A percentile compares a stretch with the other conserved stretches of the same genome.
These are phyloP conservation scores for Anorthoa munda DNA, from an alignment of 2,888 invertebrate genomes.

Conservation along the genomic window DNA sequence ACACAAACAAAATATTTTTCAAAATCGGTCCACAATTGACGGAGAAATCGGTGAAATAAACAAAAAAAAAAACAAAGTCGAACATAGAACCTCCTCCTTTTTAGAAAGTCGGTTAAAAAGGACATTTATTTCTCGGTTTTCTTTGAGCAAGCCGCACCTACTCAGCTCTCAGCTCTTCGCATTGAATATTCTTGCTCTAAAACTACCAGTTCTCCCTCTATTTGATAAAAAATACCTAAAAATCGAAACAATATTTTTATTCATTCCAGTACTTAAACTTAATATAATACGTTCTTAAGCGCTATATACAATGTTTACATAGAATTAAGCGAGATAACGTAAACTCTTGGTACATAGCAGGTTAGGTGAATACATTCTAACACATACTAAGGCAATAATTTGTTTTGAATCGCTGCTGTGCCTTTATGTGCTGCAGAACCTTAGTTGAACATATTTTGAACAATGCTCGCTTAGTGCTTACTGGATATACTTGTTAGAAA, in stretches of 20 bases:
- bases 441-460: slow-evolving; percentile 19
- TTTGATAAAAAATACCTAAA: not conserved
- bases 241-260: slow-evolving; percentile 5
- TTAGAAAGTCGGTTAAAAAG: too few relatives aligned
- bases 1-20: too few relatives aligned
- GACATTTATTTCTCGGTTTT: too few relatives aligned
- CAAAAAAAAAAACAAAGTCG: too few relatives aligned
- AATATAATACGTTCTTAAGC: slow-evolving; percentile 32
- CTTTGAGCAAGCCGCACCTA: too few relatives aligned
- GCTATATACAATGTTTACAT: slow-evolving; percentile 57
- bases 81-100: too few relatives aligned
- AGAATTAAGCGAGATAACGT: slow-evolving; percentile 42
- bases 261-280: slow-evolving; percentile 35
- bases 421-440: not conserved
- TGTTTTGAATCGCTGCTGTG: slow-evolving; percentile 14
- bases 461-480: not conserved
- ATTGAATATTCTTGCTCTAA: too few relatives aligned
- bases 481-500: not conserved
- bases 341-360: slow-evolving; percentile 37
- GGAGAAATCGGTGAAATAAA: too few relatives aligned
- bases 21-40: too few relatives aligned
- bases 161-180: too few relatives aligned
- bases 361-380: slow-evolving; percentile 38
- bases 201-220: too few relatives aligned
- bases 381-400: slow-evolving; percentile 41